These are phyloP conservation scores for Tadarida brasiliensis DNA, from an alignment of 2,797 vertebrate genomes.

Conservation along the genomic window DNA sequence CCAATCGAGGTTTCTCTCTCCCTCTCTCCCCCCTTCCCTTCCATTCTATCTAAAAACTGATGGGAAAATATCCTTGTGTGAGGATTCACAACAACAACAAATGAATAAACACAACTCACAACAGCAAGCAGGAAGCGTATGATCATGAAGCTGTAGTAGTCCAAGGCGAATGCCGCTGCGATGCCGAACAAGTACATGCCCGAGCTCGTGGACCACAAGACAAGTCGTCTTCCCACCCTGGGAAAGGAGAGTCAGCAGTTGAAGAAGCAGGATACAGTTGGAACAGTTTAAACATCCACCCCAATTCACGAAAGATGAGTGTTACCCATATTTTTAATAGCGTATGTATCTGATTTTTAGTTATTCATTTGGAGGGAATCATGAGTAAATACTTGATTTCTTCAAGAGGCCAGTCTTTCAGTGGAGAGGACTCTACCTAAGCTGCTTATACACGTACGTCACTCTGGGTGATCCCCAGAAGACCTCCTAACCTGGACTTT, in stretches of 20 bases:
- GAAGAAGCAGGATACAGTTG: background rate
- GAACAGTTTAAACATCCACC: background rate
- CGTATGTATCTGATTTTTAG: background rate
- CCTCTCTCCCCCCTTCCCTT: no score
- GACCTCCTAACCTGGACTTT: background rate
- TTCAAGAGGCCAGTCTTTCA: background rate
- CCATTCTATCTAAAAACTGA: no score
- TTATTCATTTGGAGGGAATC: background rate
- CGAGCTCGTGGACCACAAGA: constrained; percentile 93
- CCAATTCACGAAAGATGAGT: background rate
- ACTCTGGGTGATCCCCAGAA: background rate
- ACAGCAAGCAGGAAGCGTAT: constrained; percentile 95
- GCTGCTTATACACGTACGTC: background rate
- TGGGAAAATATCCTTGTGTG: no score
- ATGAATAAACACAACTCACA: constrained; percentile 89
- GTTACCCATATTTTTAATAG: background rate
- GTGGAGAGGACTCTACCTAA: background rate
- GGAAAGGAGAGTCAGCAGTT: constrained; percentile 69
- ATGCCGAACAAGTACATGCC: constrained; percentile 94
- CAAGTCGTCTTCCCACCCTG: constrained; percentile 93
- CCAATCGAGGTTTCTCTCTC: no score
- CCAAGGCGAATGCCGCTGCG: constrained; percentile 91
- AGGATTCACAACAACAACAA: no score
- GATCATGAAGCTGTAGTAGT: constrained; percentile 93
- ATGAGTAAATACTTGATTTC: background rate